Conservation (phyloP, 2,797 vertebrate species). For the Sternotherus odoratus region DNA sequence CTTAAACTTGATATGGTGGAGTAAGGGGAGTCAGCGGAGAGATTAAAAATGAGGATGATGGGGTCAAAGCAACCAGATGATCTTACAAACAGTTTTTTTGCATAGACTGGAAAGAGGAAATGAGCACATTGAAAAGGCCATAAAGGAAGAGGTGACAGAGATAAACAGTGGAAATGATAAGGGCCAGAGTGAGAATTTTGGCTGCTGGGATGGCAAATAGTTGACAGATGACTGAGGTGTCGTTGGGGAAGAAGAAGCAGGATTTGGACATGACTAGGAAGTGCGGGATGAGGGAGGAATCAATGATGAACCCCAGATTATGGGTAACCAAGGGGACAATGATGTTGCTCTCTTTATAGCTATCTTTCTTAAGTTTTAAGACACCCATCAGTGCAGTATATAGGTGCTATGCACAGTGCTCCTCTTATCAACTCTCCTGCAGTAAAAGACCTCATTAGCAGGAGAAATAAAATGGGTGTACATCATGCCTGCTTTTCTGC, state of each 20-base stretch:
- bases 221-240: background rate
- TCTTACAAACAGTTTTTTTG: background rate
- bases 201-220: background rate
- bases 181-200: background rate
- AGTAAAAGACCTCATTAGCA: background rate
- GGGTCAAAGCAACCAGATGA: background rate
- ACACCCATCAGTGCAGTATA: background rate
- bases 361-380: background rate
- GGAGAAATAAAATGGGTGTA: background rate
- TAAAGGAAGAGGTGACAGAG: background rate
- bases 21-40: background rate
- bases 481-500: background rate
- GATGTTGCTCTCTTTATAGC: background rate
- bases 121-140: rapidly evolving
- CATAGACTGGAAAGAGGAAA: background rate
- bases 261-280: background rate
- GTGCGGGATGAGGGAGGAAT: background rate
- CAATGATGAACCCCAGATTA: too few relatives aligned
- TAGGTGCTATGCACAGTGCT: background rate
- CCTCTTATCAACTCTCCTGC: background rate
- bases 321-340: background rate
- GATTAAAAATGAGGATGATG: background rate
- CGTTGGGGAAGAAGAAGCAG: background rate
- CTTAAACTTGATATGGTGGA: background rate
- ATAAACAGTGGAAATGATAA: background rate